Percentiles rank a stretch among this genome's conserved stretches.
These are phyloP conservation scores for Haliclystus octoradiatus DNA, from an alignment of 30 jellyfish, hydroid and myxozoan genomes.

Conservation along the genomic window DNA sequence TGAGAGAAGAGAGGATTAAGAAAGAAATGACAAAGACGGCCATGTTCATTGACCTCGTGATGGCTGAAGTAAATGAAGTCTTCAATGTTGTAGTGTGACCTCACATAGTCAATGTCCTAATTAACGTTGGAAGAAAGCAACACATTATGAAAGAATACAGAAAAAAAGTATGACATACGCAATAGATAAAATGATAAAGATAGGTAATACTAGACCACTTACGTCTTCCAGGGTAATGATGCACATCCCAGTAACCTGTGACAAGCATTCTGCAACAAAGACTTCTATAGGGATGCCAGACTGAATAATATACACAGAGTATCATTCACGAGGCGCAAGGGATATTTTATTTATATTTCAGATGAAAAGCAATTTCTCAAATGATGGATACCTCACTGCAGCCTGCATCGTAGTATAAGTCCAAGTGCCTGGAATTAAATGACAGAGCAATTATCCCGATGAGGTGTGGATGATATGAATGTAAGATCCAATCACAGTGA, in stretches of 20 bases:
- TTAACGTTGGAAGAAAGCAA: background rate
- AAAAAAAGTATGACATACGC: background rate
- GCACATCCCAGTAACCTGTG: slow-evolving; percentile 76
- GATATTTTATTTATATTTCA: no score
- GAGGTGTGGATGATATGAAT: no score
- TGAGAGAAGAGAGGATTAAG: slow-evolving; percentile 88
- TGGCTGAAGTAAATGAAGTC: slow-evolving; percentile 82
- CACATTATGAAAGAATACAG: background rate
- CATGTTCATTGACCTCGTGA: slow-evolving; percentile 87
- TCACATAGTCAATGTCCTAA: slow-evolving; percentile 78
- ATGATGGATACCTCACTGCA: background rate
- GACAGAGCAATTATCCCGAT: no score
- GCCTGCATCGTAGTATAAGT: background rate
- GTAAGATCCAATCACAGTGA: no score
- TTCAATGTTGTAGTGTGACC: slow-evolving; percentile 96
- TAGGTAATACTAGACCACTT: background rate
- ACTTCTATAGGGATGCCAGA: slow-evolving; percentile 74
- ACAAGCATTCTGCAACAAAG: slow-evolving; percentile 81
- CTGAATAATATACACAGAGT: slow-evolving; percentile 22
- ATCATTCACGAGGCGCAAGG: no score
- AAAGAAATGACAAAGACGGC: slow-evolving; percentile 72
- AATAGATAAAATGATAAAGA: background rate
- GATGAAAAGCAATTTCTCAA: background rate
- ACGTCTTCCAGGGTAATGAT: slow-evolving; percentile 84
- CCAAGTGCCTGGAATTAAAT: background rate